Evolutionary conservation across 2,113 vertebrate genomes (phyloP).

Genomic region (Prionailurus bengalensis): DNA sequence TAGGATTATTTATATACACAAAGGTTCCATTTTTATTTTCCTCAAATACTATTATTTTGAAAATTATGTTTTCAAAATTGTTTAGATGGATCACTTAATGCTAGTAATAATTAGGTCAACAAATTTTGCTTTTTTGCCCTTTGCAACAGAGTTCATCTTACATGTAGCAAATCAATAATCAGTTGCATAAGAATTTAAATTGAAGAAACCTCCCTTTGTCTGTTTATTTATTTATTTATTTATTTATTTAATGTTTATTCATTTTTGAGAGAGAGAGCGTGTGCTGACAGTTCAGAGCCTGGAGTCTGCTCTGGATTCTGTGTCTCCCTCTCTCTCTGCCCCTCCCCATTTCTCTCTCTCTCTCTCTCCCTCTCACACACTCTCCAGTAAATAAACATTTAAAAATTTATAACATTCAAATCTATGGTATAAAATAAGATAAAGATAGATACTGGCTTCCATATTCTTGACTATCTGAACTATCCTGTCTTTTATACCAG

Average conservation of each 20-base stretch:
- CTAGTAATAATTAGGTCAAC: background rate
- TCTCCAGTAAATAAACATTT: too few species aligned
- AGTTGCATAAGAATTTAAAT: constrained; percentile 31
- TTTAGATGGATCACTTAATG: constrained; percentile 35
- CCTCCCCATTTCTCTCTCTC: too few species aligned
- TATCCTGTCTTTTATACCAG: background rate
- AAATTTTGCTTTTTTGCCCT: constrained; percentile 2
- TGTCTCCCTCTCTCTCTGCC: too few species aligned
- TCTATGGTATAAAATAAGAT: background rate
- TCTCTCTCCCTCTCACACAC: too few species aligned
- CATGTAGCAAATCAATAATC: background rate
- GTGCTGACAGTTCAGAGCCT: too few species aligned
- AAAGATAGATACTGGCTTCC: background rate
- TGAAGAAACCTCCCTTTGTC: background rate
- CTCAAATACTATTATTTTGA: constrained; percentile 46
- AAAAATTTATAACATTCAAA: constrained; percentile 10
- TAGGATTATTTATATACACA: background rate
- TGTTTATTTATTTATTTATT: too few species aligned
- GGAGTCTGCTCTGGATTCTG: too few species aligned
- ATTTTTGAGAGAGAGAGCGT: too few species aligned
- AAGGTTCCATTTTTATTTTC: background rate
- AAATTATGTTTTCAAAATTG: constrained; percentile 8
- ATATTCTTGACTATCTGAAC: background rate
- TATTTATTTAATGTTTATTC: too few species aligned
- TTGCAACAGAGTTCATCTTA: background rate